phyloP scores from a whole-genome alignment of 1,140 invertebrate genomes.

The Cherax quadricarinatus region DNA sequence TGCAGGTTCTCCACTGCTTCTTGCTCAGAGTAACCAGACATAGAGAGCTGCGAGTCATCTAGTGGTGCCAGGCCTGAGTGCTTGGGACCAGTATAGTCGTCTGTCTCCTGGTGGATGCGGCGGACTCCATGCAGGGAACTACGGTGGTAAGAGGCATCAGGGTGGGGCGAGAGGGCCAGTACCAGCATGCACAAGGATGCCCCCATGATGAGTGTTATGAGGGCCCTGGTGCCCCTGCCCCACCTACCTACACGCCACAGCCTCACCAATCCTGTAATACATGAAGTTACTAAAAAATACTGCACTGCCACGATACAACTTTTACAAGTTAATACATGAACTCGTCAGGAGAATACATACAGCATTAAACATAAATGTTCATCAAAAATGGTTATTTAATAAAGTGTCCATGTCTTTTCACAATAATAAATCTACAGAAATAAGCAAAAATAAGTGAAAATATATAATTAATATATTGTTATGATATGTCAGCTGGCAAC shows the following conservation, averaged over 20 bases:
- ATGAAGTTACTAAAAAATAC: too few species aligned
- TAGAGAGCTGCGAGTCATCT: neutral
- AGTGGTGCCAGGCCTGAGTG: neutral
- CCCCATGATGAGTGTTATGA: constrained; percentile 1
- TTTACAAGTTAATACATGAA: too few species aligned
- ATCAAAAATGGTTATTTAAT: too few species aligned
- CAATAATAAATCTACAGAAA: too few species aligned
- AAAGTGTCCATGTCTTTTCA: too few species aligned
- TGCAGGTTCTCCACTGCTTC: neutral
- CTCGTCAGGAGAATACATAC: too few species aligned
- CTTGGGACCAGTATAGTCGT: constrained; percentile 17
- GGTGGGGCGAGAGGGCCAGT: constrained; percentile 13
- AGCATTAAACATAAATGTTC: too few species aligned
- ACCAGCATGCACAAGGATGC: constrained; percentile 19
- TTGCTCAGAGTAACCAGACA: neutral
- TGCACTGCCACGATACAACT: too few species aligned
- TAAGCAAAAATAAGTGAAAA: too few species aligned
- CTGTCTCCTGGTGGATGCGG: constrained; percentile 5
- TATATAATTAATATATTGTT: too few species aligned
- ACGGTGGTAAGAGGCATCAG: neutral
- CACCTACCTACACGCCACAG: neutral
- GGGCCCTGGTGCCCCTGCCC: neutral
- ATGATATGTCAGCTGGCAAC: too few species aligned
- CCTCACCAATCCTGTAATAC: neutral
- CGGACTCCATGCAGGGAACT: neutral